Evolutionary conservation across 2,113 vertebrate species (phyloP).

Genomic region (Oreochromis niloticus): DNA sequence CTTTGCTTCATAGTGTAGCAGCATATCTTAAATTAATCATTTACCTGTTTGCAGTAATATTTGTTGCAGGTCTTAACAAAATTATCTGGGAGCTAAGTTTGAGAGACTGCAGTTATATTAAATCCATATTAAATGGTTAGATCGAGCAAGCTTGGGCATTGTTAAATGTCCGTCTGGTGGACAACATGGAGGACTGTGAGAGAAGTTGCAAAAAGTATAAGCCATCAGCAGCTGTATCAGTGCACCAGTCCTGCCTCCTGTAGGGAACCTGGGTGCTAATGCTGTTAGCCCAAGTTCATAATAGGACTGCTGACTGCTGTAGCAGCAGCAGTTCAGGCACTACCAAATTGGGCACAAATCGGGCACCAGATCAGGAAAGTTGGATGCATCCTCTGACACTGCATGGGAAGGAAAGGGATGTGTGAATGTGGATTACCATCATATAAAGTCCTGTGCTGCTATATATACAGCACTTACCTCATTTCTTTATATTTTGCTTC

Average conservation of each 20-base stretch:
- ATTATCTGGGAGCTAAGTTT: background rate
- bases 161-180: background rate
- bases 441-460: no score
- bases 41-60: background rate
- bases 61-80: background rate
- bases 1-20: background rate
- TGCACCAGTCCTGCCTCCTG: background rate
- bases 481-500: background rate
- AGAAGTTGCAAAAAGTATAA: background rate
- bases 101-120: background rate
- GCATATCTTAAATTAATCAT: background rate
- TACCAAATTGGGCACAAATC: background rate
- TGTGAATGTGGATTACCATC: background rate
- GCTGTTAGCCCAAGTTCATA: background rate
- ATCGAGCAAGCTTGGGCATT: background rate
- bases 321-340: background rate
- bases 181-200: background rate
- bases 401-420: background rate
- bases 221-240: background rate
- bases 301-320: background rate
- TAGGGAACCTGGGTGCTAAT: background rate
- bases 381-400: background rate
- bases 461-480: background rate
- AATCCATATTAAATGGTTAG: background rate
- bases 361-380: background rate